A percentile compares a stretch with the other conserved stretches of the same genome.
Conservation (phyloP, 2,888 invertebrate species). For the Cephus runcator region DNA sequence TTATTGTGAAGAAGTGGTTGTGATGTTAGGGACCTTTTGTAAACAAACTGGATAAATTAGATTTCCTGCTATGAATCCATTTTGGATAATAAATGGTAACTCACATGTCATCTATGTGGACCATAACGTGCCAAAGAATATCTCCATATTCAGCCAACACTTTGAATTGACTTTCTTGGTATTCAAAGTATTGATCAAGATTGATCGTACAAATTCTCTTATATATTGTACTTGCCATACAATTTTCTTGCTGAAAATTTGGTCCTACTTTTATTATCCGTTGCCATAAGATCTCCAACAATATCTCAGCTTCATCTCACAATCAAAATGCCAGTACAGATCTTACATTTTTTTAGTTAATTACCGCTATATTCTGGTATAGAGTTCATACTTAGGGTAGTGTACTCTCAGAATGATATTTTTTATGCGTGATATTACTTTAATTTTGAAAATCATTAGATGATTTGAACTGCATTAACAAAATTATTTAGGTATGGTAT, state of each 20-base stretch:
- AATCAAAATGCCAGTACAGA: neutral
- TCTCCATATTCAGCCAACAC: neutral
- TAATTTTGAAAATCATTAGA: neutral
- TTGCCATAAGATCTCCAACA: neutral
- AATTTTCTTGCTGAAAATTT: neutral
- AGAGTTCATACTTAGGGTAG: neutral
- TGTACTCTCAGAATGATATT: neutral
- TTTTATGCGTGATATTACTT: neutral
- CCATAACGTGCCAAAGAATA: conserved; percentile 12
- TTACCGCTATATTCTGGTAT: neutral
- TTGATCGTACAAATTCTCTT: neutral
- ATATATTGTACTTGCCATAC: neutral
- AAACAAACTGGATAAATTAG: neutral
- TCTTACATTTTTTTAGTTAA: neutral
- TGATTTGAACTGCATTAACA: neutral
- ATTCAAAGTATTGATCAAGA: neutral
- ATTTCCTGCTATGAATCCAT: neutral
- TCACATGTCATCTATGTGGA: neutral
- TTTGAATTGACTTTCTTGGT: neutral
- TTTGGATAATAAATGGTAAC: neutral
- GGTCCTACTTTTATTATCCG: neutral
- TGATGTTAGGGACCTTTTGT: neutral
- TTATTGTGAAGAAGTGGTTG: neutral
- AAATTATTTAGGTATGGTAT: neutral
- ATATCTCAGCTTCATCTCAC: neutral